A percentile compares a stretch with the other conserved stretches of the same genome.
phyloP scores from a whole-genome alignment of 2,888 invertebrate species.

The Malthinus flaveolus region DNA sequence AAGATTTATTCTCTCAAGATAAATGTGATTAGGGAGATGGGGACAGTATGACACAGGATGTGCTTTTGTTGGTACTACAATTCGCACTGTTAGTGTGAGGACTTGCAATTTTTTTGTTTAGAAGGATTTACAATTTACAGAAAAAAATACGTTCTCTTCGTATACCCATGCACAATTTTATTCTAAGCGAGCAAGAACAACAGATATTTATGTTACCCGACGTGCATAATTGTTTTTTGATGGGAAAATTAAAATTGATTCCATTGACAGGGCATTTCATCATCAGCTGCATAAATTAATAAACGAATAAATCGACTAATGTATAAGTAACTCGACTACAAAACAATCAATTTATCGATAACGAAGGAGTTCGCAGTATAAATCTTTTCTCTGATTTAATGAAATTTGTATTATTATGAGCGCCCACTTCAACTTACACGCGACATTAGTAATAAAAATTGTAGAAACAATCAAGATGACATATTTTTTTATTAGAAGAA shows the following conservation, averaged over 20 bases:
- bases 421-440: slow-evolving; percentile 17
- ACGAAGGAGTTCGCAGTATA: slow-evolving; percentile 14
- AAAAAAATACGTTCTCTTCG: too few relatives aligned
- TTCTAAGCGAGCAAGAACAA: neutral
- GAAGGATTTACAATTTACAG: neutral
- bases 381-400: slow-evolving; percentile 24
- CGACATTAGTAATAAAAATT: slow-evolving; percentile 18
- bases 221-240: neutral
- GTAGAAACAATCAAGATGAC: slow-evolving; percentile 25
- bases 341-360: slow-evolving; percentile 18
- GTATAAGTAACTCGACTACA: slow-evolving; percentile 12
- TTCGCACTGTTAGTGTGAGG: slow-evolving; percentile 36
- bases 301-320: slow-evolving; percentile 16
- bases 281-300: slow-evolving; percentile 15
- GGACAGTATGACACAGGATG: slow-evolving; percentile 32
- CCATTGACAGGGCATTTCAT: neutral
- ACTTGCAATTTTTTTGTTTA: slow-evolving; percentile 19
- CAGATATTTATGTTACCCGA: neutral
- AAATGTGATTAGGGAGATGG: slow-evolving; percentile 30
- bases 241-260: neutral
- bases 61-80: slow-evolving; percentile 32
- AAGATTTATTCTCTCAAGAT: slow-evolving; percentile 16
- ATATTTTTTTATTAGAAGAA: slow-evolving; percentile 26
- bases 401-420: slow-evolving; percentile 3
- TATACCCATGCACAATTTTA: too few relatives aligned